Evolutionary conservation across 2,797 vertebrate genomes (phyloP), one percentile per base, ranked within the genome.

Genomic region (Melanotaenia parkinsoni): DNA sequence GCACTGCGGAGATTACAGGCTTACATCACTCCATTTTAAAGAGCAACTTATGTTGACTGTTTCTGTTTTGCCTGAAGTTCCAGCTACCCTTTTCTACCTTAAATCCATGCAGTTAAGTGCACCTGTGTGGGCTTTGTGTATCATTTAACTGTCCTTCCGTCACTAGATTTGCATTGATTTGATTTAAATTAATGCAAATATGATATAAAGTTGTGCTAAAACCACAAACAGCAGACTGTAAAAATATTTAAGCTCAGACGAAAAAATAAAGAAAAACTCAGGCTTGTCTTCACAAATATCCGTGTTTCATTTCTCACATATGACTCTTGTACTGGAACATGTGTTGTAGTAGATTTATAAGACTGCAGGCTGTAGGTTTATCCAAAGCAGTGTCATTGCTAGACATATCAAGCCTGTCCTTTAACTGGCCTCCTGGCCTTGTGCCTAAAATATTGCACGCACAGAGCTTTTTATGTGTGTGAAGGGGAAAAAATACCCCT

Each of bases 381-480:
- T 82, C 84, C 72, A 53, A 72, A 88, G 76, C 72, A 63, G 82
- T 76, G 81, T 77, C 80, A 18, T 71, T 63, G 62, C 77, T 62
- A 88, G 80, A 88, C 81, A 75, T 80, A 84, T 87, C 85, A 85
- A 76, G 72, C 65, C 74, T 85, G 86, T 76, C 86, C 84, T 78
- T 81, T 80, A 76, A 26, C 58, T 80, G 76, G 74, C 89, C 89
- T 88, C 74, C 71, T 86, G 86, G 84, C 74, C 86, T 90, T 86
- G 83, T 81, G 80, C 88, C 92, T 88, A 82, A 82, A 88, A 86
- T 81, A 85, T 80, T 70, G 61, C 79, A 86, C 77, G 77, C 81
- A 79, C 78, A 61, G 70, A 74, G 86, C 77, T 84, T 90, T 88
- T 86, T 86, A 89, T 84, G 82, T 81, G 86, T 81, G 87, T 82